Percentiles rank a stretch among this genome's conserved stretches.
Conservation (phyloP, 2,888 invertebrate species). For the Metacarcinus magister region DNA sequence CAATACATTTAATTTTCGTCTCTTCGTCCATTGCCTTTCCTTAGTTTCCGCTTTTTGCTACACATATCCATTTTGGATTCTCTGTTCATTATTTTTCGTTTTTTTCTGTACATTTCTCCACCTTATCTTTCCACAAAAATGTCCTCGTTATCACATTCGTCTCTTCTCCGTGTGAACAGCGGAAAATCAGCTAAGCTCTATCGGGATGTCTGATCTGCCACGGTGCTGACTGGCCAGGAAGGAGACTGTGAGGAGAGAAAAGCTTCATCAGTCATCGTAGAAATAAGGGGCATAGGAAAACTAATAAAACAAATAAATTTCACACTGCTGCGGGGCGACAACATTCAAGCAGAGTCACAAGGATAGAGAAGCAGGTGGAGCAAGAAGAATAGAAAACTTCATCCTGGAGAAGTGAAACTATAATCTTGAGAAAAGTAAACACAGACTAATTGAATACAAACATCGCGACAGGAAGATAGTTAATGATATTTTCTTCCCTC, state of each 20-base stretch:
- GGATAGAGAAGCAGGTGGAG: neutral
- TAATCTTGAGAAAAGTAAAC: conserved; percentile 4
- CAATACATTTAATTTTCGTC: neutral
- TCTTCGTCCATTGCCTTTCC: neutral
- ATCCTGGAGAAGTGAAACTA: neutral
- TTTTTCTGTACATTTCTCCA: neutral
- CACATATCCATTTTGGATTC: neutral
- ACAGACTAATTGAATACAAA: neutral
- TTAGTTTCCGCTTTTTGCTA: neutral
- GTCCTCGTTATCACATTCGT: neutral
- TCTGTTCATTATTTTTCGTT: neutral
- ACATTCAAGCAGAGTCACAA: neutral
- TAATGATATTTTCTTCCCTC: neutral
- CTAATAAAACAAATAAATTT: neutral
- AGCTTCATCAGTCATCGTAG: neutral
- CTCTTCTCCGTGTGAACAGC: neutral
- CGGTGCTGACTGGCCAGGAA: conserved; percentile 71
- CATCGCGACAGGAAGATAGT: neutral
- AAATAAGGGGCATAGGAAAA: neutral
- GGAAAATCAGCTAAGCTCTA: conserved; percentile 65
- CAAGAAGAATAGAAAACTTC: neutral
- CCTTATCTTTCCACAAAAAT: neutral
- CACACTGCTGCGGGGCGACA: neutral
- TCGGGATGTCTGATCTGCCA: conserved; percentile 69
- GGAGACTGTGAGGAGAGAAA: conserved; percentile 61